Evolutionary conservation across 2,113 vertebrate species (phyloP), one percentile per base, ranked within the genome.

Genomic region (Tetraodon nigroviridis): DNA sequence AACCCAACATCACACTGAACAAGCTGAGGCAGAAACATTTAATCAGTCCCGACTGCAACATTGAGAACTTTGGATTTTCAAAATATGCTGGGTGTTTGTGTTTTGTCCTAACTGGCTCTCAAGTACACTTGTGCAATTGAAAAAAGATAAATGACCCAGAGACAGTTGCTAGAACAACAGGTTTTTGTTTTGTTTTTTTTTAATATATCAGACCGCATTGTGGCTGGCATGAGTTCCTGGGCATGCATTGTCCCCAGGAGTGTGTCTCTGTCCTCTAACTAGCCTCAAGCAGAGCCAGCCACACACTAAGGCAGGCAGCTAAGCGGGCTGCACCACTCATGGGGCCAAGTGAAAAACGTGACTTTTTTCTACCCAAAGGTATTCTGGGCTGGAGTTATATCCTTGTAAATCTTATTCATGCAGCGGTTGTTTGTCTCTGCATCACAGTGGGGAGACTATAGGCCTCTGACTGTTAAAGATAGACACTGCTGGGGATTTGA

Each of bases 401-500:
- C 24, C 62, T 55, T 61, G 55, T 64, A 64, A 77, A 55, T 63
- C 74, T 69, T 77, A 83, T 77, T 81, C 55, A 79, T 81, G 64
- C 73, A 75, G 71, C 20, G 45, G 56, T 62, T 76, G 71, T 83
- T 78, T 83, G 61, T 84, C 78, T 73, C 41, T 64, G 76, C 64
- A 67, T 78, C 69, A 64, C 63, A 67, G 67, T 55, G 65, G 56
- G 58, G 79, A 50, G 72, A 72, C 76, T 64, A 63, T 58, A 46
- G 64, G 22, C 46, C 61, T 61, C 49, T 81, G 61, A 45, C 61
- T 61, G 65, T 81, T 64, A 78, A 72, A 75, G 79, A 75, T 59
- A 55, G 71, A 62, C 21, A 55, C 72, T 81, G 73, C 80, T 67
- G 69, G 82, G 80, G 76, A 82, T 78, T 75, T 83, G 85, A 84